A percentile compares a stretch with the other conserved stretches of the same genome.
These are phyloP conservation scores for Lynx canadensis DNA, from an alignment of 2,113 vertebrate species.

Conservation along the genomic window DNA sequence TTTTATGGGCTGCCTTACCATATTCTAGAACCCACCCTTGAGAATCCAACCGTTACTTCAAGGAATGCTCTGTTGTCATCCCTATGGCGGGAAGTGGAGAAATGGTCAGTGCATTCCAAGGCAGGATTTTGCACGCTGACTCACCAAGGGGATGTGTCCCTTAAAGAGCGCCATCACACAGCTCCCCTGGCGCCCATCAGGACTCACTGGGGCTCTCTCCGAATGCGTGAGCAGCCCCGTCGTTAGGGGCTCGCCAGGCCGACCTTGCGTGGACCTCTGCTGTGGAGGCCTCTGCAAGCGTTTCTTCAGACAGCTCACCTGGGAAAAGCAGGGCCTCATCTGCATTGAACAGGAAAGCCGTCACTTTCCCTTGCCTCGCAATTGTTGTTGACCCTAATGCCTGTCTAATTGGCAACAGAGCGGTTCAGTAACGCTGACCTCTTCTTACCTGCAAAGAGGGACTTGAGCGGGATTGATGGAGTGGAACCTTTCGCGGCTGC, in stretches of 20 bases:
- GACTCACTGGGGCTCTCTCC: neutral
- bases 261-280: neutral
- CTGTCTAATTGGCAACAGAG: neutral
- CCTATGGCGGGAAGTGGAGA: neutral
- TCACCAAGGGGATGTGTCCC: neutral
- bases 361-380: neutral
- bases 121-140: neutral
- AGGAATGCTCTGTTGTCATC: neutral
- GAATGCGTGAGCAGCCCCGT: neutral
- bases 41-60: neutral
- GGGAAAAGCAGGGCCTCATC: neutral
- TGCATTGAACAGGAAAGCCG: neutral
- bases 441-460: neutral
- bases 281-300: neutral
- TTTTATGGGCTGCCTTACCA: neutral
- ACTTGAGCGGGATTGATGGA: neutral
- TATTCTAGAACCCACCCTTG: neutral
- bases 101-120: neutral
- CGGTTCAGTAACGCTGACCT: neutral
- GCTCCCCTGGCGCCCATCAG: neutral
- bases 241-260: neutral
- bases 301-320: neutral
- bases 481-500: neutral
- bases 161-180: neutral
- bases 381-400: neutral